Evolutionary conservation across 64 coral and sea anemone species (phyloP).

Genomic region (Astreopora myriophthalma): DNA sequence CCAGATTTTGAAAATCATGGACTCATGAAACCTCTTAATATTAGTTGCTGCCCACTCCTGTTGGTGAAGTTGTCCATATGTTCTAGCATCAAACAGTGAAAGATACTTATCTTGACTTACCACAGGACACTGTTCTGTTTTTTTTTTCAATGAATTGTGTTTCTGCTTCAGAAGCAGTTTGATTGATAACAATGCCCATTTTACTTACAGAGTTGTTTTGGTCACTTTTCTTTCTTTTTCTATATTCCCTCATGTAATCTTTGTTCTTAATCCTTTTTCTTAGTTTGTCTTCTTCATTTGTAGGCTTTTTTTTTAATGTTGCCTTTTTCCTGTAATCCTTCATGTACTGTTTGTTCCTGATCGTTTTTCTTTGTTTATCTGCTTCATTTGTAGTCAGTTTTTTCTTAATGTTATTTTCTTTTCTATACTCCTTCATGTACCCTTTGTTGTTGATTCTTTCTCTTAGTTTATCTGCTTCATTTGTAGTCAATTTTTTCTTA

Average conservation of each 20-base stretch:
- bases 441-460: neutral
- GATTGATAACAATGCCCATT: neutral
- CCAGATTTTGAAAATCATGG: constrained; percentile 58
- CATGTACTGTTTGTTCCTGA: constrained; percentile 22
- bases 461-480: constrained; percentile 17
- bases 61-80: constrained; percentile 31
- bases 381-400: neutral
- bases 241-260: constrained; percentile 56
- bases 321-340: constrained; percentile 17
- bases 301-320: neutral
- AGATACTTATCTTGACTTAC: constrained; percentile 6
- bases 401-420: too few species aligned
- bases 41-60: constrained; percentile 54
- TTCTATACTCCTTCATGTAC: constrained; percentile 44
- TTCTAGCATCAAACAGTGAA: constrained; percentile 16
- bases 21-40: constrained; percentile 60
- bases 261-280: neutral
- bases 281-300: constrained; percentile 26
- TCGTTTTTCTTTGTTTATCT: neutral
- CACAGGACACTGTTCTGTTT: too few species aligned
- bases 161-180: neutral
- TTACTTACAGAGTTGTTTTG: neutral
- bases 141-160: too few species aligned
- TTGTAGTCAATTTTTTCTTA: constrained; percentile 5
- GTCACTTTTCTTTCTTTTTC: neutral